Base-by-base conservation (phyloP, 2,888 invertebrate species). In the Hedya salicella region DNA sequence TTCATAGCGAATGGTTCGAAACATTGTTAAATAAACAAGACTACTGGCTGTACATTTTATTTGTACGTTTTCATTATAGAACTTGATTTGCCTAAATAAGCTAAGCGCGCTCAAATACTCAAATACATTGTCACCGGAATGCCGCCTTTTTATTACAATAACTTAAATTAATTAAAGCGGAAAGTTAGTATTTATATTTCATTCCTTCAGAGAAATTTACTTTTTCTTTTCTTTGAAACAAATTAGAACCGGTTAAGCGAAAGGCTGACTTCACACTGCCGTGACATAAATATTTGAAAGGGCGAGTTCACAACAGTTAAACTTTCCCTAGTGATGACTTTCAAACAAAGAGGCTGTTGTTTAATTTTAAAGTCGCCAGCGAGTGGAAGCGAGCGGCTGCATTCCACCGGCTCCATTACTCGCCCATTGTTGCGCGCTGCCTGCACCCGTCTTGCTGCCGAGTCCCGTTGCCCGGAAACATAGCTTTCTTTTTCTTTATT, bases 141-240 rank as follows among this genome's bases (percentile, higher is more conserved):
- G 16, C 17, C 16, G 17, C 39, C 30, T 4, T 36, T 53, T 62
- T 53, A 53, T 53, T 46, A 53, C 42, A 61, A 53, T 62, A 46
- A 44, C 40, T 30, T 19, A 63, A 30, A 32, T 19, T 46, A 63
- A 52, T 59, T 52, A 44, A 66, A 59, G 50, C 32, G 42, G 40
- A 50, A 60, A 63, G 56, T 63, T 62, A 44, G 16, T 64, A 68
- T 68, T 68, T 67, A 62, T 68, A 53, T 67, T 62, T 32, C 59
- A 66, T 63, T 67, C 36, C 53, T 62, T 40, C 50, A 59, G 54
- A 63, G 40, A 48, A 57, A 60, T 48, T 56, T 25, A 54, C 54
- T 46, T 42, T 36, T 50, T 6, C 25, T 21, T 42, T 50, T 25
- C 32, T 59, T 59, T 64, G 16, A 50, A 57, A 42, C 25, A 56